Evolutionary conservation across 2,888 invertebrate species (phyloP).

Genomic region (Anthophora plumipes): DNA sequence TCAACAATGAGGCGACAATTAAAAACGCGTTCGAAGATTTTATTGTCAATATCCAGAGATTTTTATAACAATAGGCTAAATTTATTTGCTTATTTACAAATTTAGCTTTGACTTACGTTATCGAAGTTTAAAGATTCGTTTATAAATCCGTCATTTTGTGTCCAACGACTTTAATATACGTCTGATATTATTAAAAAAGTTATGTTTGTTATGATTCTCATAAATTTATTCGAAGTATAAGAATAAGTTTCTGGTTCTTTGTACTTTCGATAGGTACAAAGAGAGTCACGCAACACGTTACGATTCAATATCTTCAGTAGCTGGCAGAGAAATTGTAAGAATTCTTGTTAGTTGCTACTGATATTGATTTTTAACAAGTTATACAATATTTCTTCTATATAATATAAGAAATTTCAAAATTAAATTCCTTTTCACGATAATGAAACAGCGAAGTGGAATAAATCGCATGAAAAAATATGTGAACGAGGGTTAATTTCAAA

Average conservation of each 20-base stretch:
- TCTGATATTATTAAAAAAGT: too few species aligned
- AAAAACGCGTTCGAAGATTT: too few species aligned
- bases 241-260: not conserved
- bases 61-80: too few species aligned
- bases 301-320: not conserved
- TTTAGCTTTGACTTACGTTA: too few species aligned
- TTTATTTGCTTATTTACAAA: too few species aligned
- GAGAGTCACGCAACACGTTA: constrained; percentile 1
- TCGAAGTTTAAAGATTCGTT: too few species aligned
- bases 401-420: not conserved
- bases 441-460: not conserved
- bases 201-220: not conserved
- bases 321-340: not conserved
- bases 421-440: not conserved
- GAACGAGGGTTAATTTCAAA: not conserved
- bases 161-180: too few species aligned
- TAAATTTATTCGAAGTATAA: not conserved
- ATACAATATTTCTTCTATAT: not conserved
- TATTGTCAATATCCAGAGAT: too few species aligned
- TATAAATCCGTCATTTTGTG: too few species aligned
- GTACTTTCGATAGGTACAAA: not conserved
- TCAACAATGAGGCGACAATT: too few species aligned
- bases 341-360: not conserved
- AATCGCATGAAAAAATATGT: not conserved
- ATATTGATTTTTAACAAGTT: not conserved